These are phyloP conservation scores for Phalacrocorax brasilianus DNA, from an alignment of 2,113 vertebrate species.

Conservation along the genomic window DNA sequence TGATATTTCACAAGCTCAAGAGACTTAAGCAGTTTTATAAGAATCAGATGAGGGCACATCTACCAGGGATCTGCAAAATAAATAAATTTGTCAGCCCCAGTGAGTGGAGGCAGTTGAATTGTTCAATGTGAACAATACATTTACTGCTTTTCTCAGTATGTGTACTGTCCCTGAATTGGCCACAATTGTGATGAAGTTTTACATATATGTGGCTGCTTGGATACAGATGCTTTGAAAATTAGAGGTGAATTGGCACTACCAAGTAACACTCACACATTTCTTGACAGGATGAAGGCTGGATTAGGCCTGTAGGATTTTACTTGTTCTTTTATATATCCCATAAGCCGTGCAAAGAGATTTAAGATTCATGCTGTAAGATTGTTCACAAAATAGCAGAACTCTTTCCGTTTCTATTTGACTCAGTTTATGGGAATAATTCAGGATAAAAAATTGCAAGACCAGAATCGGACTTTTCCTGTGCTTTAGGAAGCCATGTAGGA, in stretches of 20 bases:
- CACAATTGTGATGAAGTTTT: not conserved
- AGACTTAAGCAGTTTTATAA: constrained; percentile 32
- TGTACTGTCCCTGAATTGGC: not conserved
- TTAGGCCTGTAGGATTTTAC: not conserved
- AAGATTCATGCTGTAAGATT: not conserved
- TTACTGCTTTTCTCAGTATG: not conserved
- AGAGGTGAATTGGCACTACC: not conserved
- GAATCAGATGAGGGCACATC: constrained; percentile 5
- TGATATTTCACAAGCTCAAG: constrained; percentile 58
- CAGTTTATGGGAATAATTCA: not conserved
- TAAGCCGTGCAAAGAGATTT: not conserved
- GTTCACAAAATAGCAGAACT: not conserved
- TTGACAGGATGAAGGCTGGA: not conserved
- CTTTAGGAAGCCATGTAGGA: not conserved
- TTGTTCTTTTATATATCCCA: not conserved
- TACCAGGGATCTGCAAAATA: not conserved
- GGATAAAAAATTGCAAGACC: not conserved
- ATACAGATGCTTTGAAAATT: not conserved
- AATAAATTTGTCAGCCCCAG: not conserved
- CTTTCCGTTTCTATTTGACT: not conserved
- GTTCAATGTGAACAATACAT: not conserved
- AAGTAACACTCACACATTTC: not conserved
- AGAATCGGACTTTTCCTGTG: not conserved
- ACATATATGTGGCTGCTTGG: not conserved
- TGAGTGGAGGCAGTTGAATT: not conserved